Evolutionary conservation across 2,113 vertebrate species (phyloP).

Genomic region (Sinocyclocheilus anophthalmus): DNA sequence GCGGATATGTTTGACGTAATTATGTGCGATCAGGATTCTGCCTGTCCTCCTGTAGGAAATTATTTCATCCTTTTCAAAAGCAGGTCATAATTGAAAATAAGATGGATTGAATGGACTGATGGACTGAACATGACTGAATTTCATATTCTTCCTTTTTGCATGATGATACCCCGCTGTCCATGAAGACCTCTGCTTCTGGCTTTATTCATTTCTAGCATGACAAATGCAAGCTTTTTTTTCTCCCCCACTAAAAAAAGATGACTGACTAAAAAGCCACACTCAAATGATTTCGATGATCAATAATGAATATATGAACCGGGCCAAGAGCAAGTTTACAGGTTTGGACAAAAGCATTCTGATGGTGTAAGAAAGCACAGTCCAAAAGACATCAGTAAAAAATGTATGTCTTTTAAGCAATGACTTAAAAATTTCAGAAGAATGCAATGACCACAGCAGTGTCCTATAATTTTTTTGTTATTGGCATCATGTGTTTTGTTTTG

Average conservation of each 20-base stretch:
- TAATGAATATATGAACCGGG: constrained; percentile 97
- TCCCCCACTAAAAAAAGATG: constrained; percentile 69
- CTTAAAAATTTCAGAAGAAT: constrained; percentile 85
- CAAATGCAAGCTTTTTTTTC: constrained; percentile 54
- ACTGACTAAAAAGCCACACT: constrained; percentile 74
- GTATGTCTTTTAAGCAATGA: constrained; percentile 84
- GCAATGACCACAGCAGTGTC: too few relatives aligned
- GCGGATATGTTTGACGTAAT: constrained; percentile 62
- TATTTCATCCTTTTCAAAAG: constrained; percentile 44
- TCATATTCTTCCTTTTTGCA: constrained; percentile 29
- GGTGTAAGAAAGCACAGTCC: constrained; percentile 77
- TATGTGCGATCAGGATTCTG: constrained; percentile 69
- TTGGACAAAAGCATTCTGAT: constrained; percentile 84
- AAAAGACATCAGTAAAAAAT: constrained; percentile 91
- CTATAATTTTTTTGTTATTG: too few relatives aligned
- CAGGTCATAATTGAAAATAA: constrained; percentile 31
- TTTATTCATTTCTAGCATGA: constrained; percentile 24
- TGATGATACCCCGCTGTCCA: constrained; percentile 29
- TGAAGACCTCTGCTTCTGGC: constrained; percentile 1
- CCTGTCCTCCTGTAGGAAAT: constrained; percentile 58
- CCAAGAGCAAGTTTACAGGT: constrained; percentile 89
- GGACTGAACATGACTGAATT: neutral
- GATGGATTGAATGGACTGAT: neutral
- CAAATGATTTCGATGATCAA: constrained; percentile 83
- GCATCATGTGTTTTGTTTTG: too few relatives aligned